Base-by-base conservation (phyloP, 2,113 vertebrate genomes). In the Emydura subglobosa region DNA sequence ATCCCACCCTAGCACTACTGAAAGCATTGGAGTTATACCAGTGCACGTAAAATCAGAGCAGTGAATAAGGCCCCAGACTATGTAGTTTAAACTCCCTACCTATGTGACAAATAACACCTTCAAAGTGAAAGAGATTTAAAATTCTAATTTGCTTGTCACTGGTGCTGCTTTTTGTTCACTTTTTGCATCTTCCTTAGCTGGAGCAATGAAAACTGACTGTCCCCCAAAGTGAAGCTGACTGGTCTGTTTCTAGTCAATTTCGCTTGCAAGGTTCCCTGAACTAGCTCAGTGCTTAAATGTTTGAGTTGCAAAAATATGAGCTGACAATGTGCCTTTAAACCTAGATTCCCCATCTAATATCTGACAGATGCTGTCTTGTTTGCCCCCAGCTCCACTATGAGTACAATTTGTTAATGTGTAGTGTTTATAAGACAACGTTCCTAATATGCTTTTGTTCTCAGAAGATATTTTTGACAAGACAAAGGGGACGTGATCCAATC, bases 181-280 rank as follows among this genome's bases (percentile, higher is more conserved):
- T 22, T 9, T 25, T 50, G n/a, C 16, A 42, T n/a, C 22, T 42
- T 25, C 39, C 3, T 27, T n/a, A 25, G n/a, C 25, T 16, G 80
- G 24, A 16, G 24, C 14, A 44, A 68, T 29, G 80, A 9, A 51
- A 49, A 31, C 7, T 82, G 80, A 74, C 47, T 34, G 82, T 50
- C 39, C 22, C 68, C 2, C 1, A 47, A 44, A 82, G 19, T 4
- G 50, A 80, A 89, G 59, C 16, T 90, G 83, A 54, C 44, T 2
- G 0, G 5, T 5, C 25, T 49, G 59, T 61, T 72, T 76, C 59
- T 72, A 47, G 12, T 1, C 5, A 0, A 4, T 47, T 90, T 85
- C 31, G 1, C 44, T 16, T 5, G 3, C 0, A 0, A 57, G 3
- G 39, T 50, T 4, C 6, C 29, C 2, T 47, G 16, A 0, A 0